These are phyloP conservation scores for Limosa lapponica DNA, from an alignment of 2,797 vertebrate species.

Conservation along the genomic window DNA sequence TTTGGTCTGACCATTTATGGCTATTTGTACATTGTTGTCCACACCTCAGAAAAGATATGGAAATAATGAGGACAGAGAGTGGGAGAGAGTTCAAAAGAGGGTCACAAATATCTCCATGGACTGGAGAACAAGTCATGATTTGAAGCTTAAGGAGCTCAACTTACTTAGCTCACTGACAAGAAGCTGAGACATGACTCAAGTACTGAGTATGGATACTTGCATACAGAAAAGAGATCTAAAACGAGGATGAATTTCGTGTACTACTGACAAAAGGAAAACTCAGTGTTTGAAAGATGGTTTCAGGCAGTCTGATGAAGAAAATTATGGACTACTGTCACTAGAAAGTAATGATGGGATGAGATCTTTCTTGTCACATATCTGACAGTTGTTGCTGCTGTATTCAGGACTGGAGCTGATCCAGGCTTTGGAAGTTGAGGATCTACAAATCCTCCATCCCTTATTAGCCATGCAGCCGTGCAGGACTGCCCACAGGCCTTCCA, in stretches of 20 bases:
- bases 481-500: neutral
- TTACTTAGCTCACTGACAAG: neutral
- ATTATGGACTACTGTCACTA: neutral
- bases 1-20: neutral
- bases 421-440: neutral
- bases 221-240: neutral
- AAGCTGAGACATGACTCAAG: neutral
- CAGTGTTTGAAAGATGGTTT: neutral
- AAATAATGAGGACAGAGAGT: neutral
- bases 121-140: neutral
- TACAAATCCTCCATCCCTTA: neutral
- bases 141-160: neutral
- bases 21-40: neutral
- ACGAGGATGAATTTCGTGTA: neutral
- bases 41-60: neutral
- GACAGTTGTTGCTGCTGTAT: neutral
- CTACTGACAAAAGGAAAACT: neutral
- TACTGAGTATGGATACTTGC: neutral
- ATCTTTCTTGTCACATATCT: neutral
- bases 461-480: neutral
- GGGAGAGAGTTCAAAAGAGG: neutral
- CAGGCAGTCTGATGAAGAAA: neutral
- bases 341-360: neutral
- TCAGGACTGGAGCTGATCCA: neutral
- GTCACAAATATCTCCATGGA: neutral